phyloP scores from a whole-genome alignment of 2,888 invertebrate species.

The Chrysolina americana region DNA sequence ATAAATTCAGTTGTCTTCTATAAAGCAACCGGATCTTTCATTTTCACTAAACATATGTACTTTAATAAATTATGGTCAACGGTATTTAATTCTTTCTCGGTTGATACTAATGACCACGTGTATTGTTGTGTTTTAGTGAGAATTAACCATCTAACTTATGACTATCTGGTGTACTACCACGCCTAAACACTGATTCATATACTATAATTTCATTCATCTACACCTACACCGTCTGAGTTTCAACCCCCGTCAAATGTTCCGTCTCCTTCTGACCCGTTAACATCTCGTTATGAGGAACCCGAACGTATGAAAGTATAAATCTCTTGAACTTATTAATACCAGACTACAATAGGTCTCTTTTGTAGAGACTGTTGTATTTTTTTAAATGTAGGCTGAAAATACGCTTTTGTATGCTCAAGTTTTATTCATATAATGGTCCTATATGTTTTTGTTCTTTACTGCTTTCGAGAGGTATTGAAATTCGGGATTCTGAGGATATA shows the following conservation, averaged over 20 bases:
- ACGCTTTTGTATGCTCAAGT: slow-evolving; percentile 48
- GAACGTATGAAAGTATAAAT: slow-evolving; percentile 50
- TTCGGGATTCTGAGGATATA: slow-evolving; percentile 27
- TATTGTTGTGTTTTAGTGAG: slow-evolving; percentile 47
- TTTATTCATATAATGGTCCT: slow-evolving; percentile 46
- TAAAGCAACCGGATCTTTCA: slow-evolving; percentile 13
- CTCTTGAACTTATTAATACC: slow-evolving; percentile 61
- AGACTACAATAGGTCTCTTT: slow-evolving; percentile 63
- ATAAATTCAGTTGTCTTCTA: neutral
- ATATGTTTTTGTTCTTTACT: slow-evolving; percentile 41
- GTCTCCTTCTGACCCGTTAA: slow-evolving; percentile 44
- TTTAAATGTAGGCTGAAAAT: slow-evolving; percentile 53
- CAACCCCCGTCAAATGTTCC: slow-evolving; percentile 49
- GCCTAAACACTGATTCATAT: slow-evolving; percentile 54
- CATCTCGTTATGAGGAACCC: slow-evolving; percentile 9
- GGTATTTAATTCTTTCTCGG: slow-evolving; percentile 35
- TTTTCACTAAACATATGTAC: slow-evolving; percentile 23
- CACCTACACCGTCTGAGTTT: slow-evolving; percentile 53
- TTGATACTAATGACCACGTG: slow-evolving; percentile 42
- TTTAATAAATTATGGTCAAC: slow-evolving; percentile 31
- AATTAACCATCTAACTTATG: slow-evolving; percentile 51
- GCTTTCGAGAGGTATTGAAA: slow-evolving; percentile 45
- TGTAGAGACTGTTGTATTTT: slow-evolving; percentile 60
- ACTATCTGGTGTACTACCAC: slow-evolving; percentile 50
- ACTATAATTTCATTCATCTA: slow-evolving; percentile 54